These are phyloP conservation scores for Diploscapter pachys DNA, from an alignment of 1,140 invertebrate species.

Conservation along the genomic window DNA sequence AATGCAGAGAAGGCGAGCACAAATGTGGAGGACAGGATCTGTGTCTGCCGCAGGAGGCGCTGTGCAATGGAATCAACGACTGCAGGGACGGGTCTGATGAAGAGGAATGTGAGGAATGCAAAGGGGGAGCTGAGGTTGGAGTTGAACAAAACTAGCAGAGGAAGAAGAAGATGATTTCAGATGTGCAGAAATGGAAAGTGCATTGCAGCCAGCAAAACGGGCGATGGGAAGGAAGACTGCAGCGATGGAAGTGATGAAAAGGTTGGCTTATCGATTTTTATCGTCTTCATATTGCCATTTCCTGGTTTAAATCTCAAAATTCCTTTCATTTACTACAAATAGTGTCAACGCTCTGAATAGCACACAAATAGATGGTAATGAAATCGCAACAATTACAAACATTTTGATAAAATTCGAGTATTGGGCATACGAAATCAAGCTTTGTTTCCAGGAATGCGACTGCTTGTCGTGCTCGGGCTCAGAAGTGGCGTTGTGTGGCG, in stretches of 20 bases:
- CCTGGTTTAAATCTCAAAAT: neutral
- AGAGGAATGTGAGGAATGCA: slow-evolving; percentile 16
- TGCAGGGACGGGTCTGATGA: slow-evolving; percentile 32
- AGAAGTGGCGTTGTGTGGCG: slow-evolving; percentile 20
- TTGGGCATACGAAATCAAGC: too few species aligned
- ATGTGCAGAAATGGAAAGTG: slow-evolving; percentile 25
- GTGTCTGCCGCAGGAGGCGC: slow-evolving; percentile 14
- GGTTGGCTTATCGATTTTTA: neutral
- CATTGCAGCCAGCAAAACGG: slow-evolving; percentile 24
- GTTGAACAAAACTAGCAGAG: neutral
- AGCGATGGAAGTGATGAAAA: slow-evolving; percentile 31
- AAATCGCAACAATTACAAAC: too few species aligned
- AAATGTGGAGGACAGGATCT: slow-evolving; percentile 11
- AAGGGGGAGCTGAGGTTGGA: slow-evolving; percentile 21
- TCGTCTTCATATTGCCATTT: neutral
- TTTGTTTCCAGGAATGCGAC: slow-evolving; percentile 23
- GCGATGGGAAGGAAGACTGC: slow-evolving; percentile 31
- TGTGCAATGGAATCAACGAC: slow-evolving; percentile 30
- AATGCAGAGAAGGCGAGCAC: slow-evolving; percentile 21
- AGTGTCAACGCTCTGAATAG: too few species aligned
- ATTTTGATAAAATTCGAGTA: too few species aligned
- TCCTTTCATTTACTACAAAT: slow-evolving; percentile 13
- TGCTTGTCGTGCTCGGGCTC: slow-evolving; percentile 24
- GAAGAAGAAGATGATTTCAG: slow-evolving; percentile 4
- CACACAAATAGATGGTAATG: too few species aligned